Evolutionary conservation across 2,888 invertebrate species (phyloP).

Genomic region (Dryocosmus kuriphilus): DNA sequence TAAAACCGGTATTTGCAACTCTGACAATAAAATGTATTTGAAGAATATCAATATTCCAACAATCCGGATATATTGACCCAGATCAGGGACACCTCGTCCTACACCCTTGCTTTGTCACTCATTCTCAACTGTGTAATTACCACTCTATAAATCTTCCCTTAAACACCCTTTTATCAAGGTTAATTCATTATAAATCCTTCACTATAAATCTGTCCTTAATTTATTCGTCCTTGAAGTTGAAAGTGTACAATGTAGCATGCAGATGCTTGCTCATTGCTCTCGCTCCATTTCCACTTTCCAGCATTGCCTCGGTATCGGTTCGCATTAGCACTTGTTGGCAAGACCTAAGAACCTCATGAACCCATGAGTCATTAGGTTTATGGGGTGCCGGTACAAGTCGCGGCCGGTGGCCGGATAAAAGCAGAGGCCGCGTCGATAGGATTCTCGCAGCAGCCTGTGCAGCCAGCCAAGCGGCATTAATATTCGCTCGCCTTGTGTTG

Average conservation of each 20-base stretch:
- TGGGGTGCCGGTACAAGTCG: conserved; percentile 60
- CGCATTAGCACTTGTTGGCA: conserved; percentile 20
- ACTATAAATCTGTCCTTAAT: neutral
- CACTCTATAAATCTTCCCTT: no score
- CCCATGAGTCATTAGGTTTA: conserved; percentile 67
- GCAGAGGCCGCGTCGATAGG: conserved; percentile 52
- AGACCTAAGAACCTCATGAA: conserved; percentile 38
- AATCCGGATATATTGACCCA: neutral
- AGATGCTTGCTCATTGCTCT: neutral
- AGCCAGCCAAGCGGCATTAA: conserved; percentile 60
- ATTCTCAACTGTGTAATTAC: no score
- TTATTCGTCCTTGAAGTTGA: conserved; percentile 5
- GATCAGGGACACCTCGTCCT: neutral
- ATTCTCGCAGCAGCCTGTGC: conserved; percentile 51
- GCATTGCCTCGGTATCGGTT: conserved; percentile 24
- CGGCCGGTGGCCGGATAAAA: conserved; percentile 62
- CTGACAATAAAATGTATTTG: neutral
- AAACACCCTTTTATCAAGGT: no score
- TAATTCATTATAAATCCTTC: no score
- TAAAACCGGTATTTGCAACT: neutral
- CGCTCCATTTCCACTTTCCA: conserved; percentile 30
- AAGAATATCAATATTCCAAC: neutral
- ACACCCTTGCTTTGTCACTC: neutral
- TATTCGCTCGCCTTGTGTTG: conserved; percentile 62
- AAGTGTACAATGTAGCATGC: neutral